phyloP scores from a whole-genome alignment of 2,888 invertebrate species.

The Acleris laterana region DNA sequence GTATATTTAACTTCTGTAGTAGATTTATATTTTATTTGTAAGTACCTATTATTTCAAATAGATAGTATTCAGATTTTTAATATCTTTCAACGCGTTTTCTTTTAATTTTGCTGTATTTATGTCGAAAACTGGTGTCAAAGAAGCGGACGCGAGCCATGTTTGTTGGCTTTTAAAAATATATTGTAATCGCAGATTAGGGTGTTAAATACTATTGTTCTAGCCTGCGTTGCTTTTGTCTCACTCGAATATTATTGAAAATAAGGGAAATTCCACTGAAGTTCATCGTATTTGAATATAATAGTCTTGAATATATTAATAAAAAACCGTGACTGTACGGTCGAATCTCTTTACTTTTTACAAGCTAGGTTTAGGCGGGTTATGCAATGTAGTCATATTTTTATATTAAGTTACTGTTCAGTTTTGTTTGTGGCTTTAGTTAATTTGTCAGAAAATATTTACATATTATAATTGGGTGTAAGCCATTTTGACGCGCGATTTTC shows the following conservation, averaged over 20 bases:
- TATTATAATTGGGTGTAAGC: no score
- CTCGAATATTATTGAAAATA: background rate
- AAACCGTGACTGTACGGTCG: background rate
- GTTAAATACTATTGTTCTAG: conserved; percentile 55
- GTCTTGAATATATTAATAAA: background rate
- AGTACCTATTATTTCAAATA: no score
- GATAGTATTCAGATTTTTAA: no score
- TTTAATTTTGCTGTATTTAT: background rate
- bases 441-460: no score
- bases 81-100: no score
- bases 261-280: background rate
- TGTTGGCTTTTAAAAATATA: conserved; percentile 40
- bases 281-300: background rate
- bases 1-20: no score
- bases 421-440: no score
- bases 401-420: no score
- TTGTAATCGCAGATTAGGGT: conserved; percentile 75
- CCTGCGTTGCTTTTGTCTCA: conserved; percentile 66
- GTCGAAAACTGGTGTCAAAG: conserved; percentile 7
- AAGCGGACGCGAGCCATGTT: conserved; percentile 15
- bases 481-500: no score
- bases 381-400: background rate
- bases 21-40: no score
- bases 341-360: background rate
- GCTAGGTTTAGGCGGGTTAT: background rate